Percentiles rank a stretch among this genome's conserved stretches.
These are phyloP conservation scores for Diaprepes abbreviatus DNA, from an alignment of 2,888 invertebrate genomes.

Conservation along the genomic window DNA sequence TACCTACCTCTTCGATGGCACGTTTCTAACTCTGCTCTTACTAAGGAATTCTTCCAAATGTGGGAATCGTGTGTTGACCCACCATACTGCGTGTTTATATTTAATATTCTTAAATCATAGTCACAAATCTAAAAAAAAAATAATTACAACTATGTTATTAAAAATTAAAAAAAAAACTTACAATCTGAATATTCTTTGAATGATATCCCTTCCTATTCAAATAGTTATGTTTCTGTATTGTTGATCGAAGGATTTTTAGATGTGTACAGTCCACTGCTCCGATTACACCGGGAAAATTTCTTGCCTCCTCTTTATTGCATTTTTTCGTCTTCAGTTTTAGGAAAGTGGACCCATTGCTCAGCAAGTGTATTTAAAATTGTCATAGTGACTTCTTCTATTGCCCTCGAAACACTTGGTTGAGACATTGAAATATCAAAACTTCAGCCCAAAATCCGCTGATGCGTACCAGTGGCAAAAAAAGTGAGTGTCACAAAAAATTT, in stretches of 20 bases:
- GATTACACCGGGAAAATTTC: constrained; percentile 47
- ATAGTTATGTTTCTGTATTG: constrained; percentile 51
- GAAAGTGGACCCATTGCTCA: constrained; percentile 38
- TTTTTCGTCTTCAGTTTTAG: constrained; percentile 26
- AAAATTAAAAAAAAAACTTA: too few relatives aligned
- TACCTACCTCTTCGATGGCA: background rate
- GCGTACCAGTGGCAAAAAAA: constrained; percentile 47
- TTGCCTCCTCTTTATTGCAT: constrained; percentile 44
- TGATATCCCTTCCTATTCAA: constrained; percentile 49
- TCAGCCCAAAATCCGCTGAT: constrained; percentile 36
- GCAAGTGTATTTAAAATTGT: constrained; percentile 3
- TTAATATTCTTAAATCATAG: background rate
- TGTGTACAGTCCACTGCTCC: constrained; percentile 50
- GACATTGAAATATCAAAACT: constrained; percentile 34
- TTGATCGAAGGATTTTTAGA: constrained; percentile 45
- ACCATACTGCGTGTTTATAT: background rate
- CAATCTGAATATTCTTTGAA: constrained; percentile 49
- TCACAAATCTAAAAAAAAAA: constrained; percentile 11
- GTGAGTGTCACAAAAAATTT: constrained; percentile 34
- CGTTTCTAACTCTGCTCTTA: background rate
- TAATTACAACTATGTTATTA: too few relatives aligned
- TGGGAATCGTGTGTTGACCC: background rate
- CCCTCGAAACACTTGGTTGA: constrained; percentile 33
- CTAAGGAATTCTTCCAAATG: background rate
- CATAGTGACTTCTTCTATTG: constrained; percentile 38